Evolutionary conservation across 2,797 vertebrate genomes (phyloP).

Genomic region (Peromyscus aztecus): DNA sequence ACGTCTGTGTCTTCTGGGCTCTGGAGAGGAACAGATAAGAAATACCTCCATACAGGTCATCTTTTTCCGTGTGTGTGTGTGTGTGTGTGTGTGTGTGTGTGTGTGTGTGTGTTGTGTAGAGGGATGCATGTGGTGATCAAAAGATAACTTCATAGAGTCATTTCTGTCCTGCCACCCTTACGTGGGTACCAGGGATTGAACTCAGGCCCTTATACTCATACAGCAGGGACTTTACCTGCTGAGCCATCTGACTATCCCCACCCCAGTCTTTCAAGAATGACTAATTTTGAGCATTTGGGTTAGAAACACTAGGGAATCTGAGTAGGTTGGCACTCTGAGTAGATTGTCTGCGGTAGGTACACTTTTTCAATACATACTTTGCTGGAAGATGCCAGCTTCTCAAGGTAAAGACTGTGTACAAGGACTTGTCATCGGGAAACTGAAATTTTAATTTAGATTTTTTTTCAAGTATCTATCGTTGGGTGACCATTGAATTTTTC

Average conservation of each 20-base stretch:
- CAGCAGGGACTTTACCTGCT: background rate
- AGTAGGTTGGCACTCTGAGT: background rate
- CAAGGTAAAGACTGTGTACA: background rate
- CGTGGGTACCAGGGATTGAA: background rate
- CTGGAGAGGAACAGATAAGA: background rate
- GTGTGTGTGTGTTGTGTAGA: background rate
- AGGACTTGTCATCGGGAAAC: slow-evolving; percentile 22
- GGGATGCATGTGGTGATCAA: background rate
- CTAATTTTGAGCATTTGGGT: background rate
- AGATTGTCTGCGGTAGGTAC: background rate
- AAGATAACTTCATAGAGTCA: background rate
- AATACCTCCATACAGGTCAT: background rate
- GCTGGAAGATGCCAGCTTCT: slow-evolving; percentile 9
- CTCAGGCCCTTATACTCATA: background rate
- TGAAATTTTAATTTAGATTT: background rate
- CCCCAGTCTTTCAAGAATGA: background rate
- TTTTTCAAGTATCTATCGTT: slow-evolving; percentile 1
- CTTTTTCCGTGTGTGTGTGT: background rate
- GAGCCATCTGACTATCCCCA: too few species aligned
- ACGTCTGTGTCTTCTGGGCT: slow-evolving; percentile 21
- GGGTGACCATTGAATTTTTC: background rate
- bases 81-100: background rate
- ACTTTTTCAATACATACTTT: background rate
- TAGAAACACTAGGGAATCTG: background rate
- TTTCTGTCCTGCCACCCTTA: background rate